phyloP scores from a whole-genome alignment of 2,797 vertebrate genomes.

The Pipistrellus nathusii region DNA sequence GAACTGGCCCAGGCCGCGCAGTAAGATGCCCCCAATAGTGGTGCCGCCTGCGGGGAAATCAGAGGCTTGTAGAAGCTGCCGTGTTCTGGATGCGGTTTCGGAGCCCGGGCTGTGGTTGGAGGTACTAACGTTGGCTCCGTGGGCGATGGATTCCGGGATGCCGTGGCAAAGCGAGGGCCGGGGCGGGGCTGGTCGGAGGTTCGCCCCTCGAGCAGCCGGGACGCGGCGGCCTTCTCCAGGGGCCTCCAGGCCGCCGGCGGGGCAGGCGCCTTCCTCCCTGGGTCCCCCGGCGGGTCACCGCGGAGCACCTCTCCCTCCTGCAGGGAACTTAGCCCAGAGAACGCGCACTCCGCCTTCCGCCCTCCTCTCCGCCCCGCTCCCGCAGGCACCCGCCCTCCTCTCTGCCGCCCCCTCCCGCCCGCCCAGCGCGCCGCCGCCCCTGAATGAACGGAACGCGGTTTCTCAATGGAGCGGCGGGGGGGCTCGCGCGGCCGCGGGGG shows the following conservation, averaged over 20 bases:
- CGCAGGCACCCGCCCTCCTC: neutral
- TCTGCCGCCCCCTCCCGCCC: constrained; percentile 50
- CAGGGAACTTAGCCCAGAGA: neutral
- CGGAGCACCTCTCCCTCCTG: neutral
- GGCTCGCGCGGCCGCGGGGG: constrained; percentile 50
- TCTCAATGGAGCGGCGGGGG: constrained; percentile 79
- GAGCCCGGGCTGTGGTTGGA: neutral
- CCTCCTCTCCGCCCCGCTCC: neutral
- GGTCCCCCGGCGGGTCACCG: neutral
- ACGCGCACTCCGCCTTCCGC: neutral
- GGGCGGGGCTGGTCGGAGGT: neutral
- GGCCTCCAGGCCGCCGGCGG: neutral
- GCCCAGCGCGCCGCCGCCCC: constrained; percentile 26
- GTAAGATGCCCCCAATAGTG: no score
- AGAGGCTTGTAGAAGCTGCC: neutral
- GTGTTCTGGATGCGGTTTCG: neutral
- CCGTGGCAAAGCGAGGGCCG: neutral
- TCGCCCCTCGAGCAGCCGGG: neutral
- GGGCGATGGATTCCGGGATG: neutral
- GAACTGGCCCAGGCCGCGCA: neutral
- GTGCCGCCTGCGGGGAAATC: neutral
- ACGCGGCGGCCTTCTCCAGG: neutral
- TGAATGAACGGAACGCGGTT: constrained; percentile 77
- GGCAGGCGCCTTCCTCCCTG: neutral
- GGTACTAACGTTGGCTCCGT: neutral